Base-by-base conservation (phyloP, 2,797 vertebrate species). In the Remorina albescens region DNA sequence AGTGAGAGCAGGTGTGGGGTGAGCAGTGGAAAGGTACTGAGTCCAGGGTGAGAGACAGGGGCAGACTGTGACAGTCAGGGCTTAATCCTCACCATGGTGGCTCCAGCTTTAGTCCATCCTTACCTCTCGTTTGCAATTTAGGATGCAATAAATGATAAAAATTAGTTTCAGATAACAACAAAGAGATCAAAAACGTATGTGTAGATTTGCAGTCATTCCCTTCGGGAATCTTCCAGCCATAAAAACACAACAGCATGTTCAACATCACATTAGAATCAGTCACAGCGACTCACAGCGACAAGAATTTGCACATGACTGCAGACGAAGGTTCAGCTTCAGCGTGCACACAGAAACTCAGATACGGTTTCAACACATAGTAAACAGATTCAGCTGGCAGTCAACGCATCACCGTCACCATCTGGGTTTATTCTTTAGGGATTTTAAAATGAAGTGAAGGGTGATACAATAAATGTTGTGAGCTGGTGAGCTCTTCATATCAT, bases 301-400 rank as follows among this genome's bases (percentile, higher is more conserved):
- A 25, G 47, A 49, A 49, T 49, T 25, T 25, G 10, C n/a, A 47
- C 46, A 23, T 47, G 49, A 61, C 61, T 34, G 6, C 44, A 53
- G 26, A 47, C 55, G 51, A 54, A 47, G 37, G 11, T 18, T 54
- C 11, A 16, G n/a, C 67, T 75, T 70, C 46, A 41, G n/a, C 15
- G 5, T 23, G 30, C 30, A 23, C 15, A 39, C 25, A 34, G 21
- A 13, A 23, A 47, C 42, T 34, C 21, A 59, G 46, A 58, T n/a
- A 44, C 55, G 41, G 10, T 44, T 49, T 65, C 44, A 44, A 18
- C 5, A 47, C 6, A 21, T 8, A 28, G 39, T n/a, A 18, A 50
- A 71, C 67, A 56, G 21, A 67, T 25, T n/a, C 30, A 36, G 37
- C 56, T 41, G 37, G 4, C 2, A 5, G 46, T 47, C 21, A 12